These are phyloP conservation scores for Pachymerium ferrugineum DNA, from an alignment of 2,888 invertebrate genomes.

Conservation along the genomic window DNA sequence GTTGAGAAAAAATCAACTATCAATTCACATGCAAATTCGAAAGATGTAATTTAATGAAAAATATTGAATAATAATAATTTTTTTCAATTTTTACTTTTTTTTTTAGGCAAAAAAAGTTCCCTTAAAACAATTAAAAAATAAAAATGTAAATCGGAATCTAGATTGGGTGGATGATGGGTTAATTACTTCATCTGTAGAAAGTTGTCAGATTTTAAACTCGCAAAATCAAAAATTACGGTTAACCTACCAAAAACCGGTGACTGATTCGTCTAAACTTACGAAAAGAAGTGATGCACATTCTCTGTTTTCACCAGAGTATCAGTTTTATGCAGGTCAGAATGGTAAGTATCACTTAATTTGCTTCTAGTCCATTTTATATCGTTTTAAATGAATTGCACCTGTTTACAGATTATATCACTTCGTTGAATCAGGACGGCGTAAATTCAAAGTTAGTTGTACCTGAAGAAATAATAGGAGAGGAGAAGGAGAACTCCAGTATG, in stretches of 20 bases:
- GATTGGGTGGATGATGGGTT: conserved; percentile 16
- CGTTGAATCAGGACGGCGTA: not conserved
- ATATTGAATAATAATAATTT: not conserved
- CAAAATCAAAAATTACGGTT: not conserved
- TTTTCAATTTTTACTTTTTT: not conserved
- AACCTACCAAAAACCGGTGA: not conserved
- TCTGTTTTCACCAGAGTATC: conserved; percentile 29
- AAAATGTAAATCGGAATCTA: conserved; percentile 1
- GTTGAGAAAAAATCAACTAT: not conserved
- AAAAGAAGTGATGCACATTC: not conserved
- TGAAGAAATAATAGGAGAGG: conserved; percentile 13
- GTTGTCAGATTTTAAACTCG: not conserved
- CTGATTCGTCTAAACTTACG: not conserved
- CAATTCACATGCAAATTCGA: not conserved
- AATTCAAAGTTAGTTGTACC: not conserved
- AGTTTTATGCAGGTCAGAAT: conserved; percentile 27
- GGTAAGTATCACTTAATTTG: conserved; percentile 1
- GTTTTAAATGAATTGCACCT: not conserved
- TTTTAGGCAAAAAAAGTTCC: not conserved
- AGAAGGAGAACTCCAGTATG: conserved; percentile 23
- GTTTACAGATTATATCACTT: not conserved
- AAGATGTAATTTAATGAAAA: not conserved
- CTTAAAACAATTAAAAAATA: not conserved
- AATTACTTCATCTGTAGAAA: not conserved
- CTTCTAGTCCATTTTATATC: too few species aligned